Evolutionary conservation across 2,113 vertebrate species (phyloP).

Genomic region (Columba livia): DNA sequence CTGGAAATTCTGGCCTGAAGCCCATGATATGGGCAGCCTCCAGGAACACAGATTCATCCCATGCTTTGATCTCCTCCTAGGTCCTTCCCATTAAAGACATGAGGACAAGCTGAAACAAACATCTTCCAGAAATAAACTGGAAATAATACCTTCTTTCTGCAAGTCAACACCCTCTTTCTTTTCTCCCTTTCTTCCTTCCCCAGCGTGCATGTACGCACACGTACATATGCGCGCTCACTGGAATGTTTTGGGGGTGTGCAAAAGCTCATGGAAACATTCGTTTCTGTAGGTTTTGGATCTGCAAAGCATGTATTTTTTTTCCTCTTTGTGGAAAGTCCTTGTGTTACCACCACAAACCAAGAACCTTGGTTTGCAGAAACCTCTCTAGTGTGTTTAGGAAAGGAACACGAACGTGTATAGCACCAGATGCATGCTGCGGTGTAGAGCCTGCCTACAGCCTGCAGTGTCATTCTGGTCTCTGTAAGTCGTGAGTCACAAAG

Average conservation of each 20-base stretch:
- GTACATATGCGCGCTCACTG: rapidly evolving
- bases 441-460: not conserved
- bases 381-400: not conserved
- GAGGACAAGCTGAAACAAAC: not conserved
- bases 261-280: not conserved
- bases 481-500: not conserved
- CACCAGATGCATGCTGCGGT: not conserved
- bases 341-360: not conserved
- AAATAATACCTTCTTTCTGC: not conserved
- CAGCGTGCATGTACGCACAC: rapidly evolving
- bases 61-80: not conserved
- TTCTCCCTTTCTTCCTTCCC: not conserved
- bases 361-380: not conserved
- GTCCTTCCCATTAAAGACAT: not conserved
- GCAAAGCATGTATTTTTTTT: not conserved
- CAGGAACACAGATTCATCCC: not conserved
- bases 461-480: not conserved
- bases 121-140: not conserved
- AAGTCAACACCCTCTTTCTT: not conserved
- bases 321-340: not conserved
- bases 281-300: not conserved
- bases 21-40: not conserved
- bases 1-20: not conserved
- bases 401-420: rapidly evolving
- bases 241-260: not conserved